phyloP scores from a whole-genome alignment of 2,888 invertebrate genomes.

The Eristalis tenax region DNA sequence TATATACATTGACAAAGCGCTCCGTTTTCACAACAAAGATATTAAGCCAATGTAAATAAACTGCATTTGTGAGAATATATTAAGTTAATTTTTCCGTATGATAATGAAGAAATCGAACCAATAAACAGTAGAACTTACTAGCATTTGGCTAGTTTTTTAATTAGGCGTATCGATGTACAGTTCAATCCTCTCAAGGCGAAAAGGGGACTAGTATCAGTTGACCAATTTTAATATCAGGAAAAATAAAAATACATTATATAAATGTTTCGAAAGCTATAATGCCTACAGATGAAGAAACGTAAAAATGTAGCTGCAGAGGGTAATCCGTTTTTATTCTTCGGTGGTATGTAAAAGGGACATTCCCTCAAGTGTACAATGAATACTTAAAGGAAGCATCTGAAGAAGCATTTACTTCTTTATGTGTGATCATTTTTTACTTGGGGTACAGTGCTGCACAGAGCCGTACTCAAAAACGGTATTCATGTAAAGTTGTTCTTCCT shows the following conservation, averaged over 20 bases:
- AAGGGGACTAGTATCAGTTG: conserved; percentile 49
- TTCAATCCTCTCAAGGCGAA: conserved; percentile 65
- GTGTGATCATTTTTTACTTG: background rate
- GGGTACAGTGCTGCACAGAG: background rate
- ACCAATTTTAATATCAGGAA: conserved; percentile 61
- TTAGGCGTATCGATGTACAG: conserved; percentile 61
- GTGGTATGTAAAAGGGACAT: conserved; percentile 60
- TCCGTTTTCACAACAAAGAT: too few relatives aligned
- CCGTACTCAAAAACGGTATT: conserved; percentile 30
- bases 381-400: conserved; percentile 41
- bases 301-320: conserved; percentile 55
- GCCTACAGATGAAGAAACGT: conserved; percentile 48
- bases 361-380: conserved; percentile 57
- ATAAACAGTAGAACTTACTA: too few relatives aligned
- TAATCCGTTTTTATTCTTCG: conserved; percentile 59
- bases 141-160: conserved; percentile 30
- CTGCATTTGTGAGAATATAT: too few relatives aligned
- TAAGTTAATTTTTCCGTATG: too few relatives aligned
- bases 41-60: too few relatives aligned
- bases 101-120: too few relatives aligned
- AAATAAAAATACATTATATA: conserved; percentile 25
- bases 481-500: conserved; percentile 18
- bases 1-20: too few relatives aligned
- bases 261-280: conserved; percentile 22
- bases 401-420: conserved; percentile 61